Evolutionary conservation across 92 coral and sea anemone species (phyloP).

Genomic region (Ricordea florida): DNA sequence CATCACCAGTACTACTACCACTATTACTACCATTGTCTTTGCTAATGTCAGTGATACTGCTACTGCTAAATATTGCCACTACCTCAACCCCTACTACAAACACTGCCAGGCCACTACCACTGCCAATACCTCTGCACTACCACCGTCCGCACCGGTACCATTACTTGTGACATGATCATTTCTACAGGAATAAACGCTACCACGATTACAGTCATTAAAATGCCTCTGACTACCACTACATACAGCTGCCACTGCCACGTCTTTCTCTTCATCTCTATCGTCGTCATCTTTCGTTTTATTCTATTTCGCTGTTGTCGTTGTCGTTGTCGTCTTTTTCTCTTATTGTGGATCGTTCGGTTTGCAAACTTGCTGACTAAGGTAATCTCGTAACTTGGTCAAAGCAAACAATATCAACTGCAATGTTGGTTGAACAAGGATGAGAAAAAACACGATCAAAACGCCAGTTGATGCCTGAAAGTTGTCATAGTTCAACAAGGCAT

Average conservation of each 20-base stretch:
- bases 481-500: constrained; percentile 53
- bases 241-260: not conserved
- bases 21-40: not conserved
- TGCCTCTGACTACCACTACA: not conserved
- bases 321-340: too few species aligned
- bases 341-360: too few species aligned
- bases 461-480: not conserved
- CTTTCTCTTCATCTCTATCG: too few species aligned
- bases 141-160: not conserved
- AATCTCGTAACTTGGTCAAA: constrained; percentile 7
- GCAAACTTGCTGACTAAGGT: too few species aligned
- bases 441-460: not conserved
- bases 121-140: not conserved
- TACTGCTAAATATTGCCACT: not conserved
- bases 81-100: not conserved
- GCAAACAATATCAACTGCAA: not conserved
- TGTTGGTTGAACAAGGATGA: not conserved
- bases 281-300: too few species aligned
- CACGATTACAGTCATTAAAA: not conserved
- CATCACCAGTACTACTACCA: not conserved
- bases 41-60: not conserved
- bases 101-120: not conserved
- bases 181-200: not conserved
- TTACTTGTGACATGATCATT: not conserved
- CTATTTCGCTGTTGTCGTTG: too few species aligned